Evolutionary conservation across 1,140 invertebrate species (phyloP).

Genomic region (Paracyclopina nana): DNA sequence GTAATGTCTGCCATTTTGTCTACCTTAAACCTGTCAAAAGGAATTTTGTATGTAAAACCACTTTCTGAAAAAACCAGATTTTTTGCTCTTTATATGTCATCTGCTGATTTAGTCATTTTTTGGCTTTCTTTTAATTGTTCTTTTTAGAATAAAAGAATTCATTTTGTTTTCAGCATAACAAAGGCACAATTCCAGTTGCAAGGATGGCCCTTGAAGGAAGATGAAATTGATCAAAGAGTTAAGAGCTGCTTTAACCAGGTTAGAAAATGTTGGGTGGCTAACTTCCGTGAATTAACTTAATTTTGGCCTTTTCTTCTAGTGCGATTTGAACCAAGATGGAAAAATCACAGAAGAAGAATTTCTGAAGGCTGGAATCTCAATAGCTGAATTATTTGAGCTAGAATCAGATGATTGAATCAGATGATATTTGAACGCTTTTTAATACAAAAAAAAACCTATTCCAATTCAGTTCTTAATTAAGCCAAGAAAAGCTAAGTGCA

Average conservation of each 20-base stretch:
- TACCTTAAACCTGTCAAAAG: background rate
- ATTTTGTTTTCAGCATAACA: background rate
- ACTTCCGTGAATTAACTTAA: too few species aligned
- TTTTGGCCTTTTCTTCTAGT: too few species aligned
- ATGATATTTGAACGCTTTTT: background rate
- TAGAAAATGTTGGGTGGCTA: too few species aligned
- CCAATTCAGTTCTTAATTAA: too few species aligned
- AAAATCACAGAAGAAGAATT: constrained; percentile 4
- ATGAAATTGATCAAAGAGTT: background rate
- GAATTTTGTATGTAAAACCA: background rate
- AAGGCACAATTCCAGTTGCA: background rate
- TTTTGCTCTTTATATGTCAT: background rate
- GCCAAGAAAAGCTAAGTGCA: too few species aligned
- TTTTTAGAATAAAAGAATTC: background rate
- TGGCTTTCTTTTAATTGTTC: background rate
- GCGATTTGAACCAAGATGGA: background rate
- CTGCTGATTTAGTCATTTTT: background rate
- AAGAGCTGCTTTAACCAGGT: background rate
- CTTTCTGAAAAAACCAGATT: background rate
- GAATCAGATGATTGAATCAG: background rate
- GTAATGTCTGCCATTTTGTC: background rate
- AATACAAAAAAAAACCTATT: too few species aligned
- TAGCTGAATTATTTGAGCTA: constrained; percentile 1
- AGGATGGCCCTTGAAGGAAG: background rate
- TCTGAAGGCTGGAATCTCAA: background rate